Conservation (phyloP, 2,888 invertebrate species). For the Sympetrum striolatum region DNA sequence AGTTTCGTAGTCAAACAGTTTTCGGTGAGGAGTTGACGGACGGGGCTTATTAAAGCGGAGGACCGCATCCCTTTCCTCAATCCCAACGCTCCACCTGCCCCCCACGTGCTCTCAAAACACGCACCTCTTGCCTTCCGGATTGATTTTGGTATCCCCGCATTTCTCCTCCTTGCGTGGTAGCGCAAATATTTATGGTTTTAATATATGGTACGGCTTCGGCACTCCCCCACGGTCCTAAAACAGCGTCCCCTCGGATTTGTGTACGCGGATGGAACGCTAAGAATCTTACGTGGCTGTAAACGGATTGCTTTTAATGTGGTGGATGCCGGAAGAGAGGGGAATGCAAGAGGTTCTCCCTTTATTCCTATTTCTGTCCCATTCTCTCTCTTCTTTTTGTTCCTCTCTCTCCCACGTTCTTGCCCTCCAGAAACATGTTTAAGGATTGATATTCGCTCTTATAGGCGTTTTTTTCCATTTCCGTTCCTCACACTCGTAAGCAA, state of each 20-base stretch:
- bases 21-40: neutral
- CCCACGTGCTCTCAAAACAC: neutral
- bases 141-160: neutral
- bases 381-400: neutral
- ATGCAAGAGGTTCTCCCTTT: neutral
- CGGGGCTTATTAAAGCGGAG: neutral
- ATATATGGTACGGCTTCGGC: neutral
- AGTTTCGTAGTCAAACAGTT: neutral
- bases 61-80: neutral
- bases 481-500: too few relatives aligned
- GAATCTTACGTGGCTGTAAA: neutral
- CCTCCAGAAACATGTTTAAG: neutral
- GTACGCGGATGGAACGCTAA: neutral
- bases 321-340: neutral
- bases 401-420: neutral
- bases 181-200: neutral
- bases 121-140: neutral
- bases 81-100: neutral
- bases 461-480: too few relatives aligned
- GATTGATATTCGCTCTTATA: too few relatives aligned
- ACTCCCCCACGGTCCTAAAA: neutral
- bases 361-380: neutral
- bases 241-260: neutral
- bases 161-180: neutral
- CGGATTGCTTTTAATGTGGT: neutral